Percentiles rank a stretch among this genome's conserved stretches.
Conservation (phyloP, 2,113 vertebrate species). For the Cynoglossus semilaevis region DNA sequence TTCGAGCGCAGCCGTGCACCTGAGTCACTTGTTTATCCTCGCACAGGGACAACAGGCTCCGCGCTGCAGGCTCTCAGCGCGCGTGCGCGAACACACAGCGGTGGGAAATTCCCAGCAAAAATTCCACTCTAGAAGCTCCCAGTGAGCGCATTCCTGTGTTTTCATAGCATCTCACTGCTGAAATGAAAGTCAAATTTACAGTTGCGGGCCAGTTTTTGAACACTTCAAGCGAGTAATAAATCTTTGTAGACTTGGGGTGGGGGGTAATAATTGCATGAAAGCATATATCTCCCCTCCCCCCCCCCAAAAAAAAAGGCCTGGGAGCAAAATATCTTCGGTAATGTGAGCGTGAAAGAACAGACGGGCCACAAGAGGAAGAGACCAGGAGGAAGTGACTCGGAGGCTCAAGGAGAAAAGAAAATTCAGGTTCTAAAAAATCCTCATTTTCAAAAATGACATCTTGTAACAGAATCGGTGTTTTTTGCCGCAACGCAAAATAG, state of each 20-base stretch:
- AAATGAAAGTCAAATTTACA: constrained; percentile 56
- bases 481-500: constrained; percentile 1
- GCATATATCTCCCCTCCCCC: constrained; percentile 30
- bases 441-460: neutral
- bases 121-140: constrained; percentile 64
- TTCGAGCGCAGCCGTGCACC: constrained; percentile 16
- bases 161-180: constrained; percentile 58
- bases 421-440: neutral
- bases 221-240: constrained; percentile 51
- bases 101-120: constrained; percentile 74
- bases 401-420: neutral
- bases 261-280: constrained; percentile 54
- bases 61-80: neutral
- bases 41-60: constrained; percentile 26
- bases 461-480: neutral
- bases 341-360: constrained; percentile 45
- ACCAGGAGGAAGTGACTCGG: constrained; percentile 13
- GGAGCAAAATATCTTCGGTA: constrained; percentile 29
- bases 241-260: constrained; percentile 34
- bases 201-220: constrained; percentile 46
- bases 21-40: constrained; percentile 37
- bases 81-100: constrained; percentile 34
- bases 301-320: constrained; percentile 20
- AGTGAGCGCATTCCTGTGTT: constrained; percentile 66
- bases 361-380: constrained; percentile 1